Percentiles rank a stretch among this genome's conserved stretches.
Evolutionary conservation across 2,888 invertebrate species (phyloP).

Genomic region (Apamea crenata): DNA sequence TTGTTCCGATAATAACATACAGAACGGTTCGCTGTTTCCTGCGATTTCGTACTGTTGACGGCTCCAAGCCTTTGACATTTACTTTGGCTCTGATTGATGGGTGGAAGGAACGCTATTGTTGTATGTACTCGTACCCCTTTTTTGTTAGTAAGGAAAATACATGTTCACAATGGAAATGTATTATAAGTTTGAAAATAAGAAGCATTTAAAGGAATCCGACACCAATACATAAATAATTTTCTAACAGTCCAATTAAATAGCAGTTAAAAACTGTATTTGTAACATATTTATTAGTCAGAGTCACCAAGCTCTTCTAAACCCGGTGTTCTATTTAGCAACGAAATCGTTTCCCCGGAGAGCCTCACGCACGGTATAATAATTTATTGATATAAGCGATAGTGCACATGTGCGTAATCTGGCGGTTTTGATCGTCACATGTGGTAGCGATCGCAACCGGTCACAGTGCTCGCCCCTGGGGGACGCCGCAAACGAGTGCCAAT

Average conservation of each 20-base stretch:
- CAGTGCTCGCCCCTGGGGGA: constrained; percentile 33
- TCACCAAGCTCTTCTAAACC: background rate
- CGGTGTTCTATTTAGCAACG: background rate
- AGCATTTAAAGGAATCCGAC: background rate
- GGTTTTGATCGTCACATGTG: constrained; percentile 38
- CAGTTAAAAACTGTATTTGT: background rate
- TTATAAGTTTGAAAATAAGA: background rate
- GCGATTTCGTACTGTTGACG: constrained; percentile 26
- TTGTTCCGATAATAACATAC: constrained; percentile 58
- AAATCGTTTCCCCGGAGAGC: constrained; percentile 1
- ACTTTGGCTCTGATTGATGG: constrained; percentile 31
- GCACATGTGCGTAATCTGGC: constrained; percentile 53
- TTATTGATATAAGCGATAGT: constrained; percentile 47
- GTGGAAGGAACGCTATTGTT: constrained; percentile 28
- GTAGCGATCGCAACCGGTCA: constrained; percentile 33
- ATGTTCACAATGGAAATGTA: background rate
- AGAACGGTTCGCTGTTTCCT: constrained; percentile 40
- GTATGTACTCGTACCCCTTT: constrained; percentile 3
- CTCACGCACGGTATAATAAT: constrained; percentile 33
- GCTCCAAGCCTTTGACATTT: constrained; percentile 24
- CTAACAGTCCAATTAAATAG: background rate
- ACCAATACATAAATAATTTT: background rate
- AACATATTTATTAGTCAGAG: background rate
- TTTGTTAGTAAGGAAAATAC: constrained; percentile 16
- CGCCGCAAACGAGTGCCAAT: constrained; percentile 32